Evolutionary conservation across 2,113 vertebrate species (phyloP).

Genomic region (Prinia subflava): DNA sequence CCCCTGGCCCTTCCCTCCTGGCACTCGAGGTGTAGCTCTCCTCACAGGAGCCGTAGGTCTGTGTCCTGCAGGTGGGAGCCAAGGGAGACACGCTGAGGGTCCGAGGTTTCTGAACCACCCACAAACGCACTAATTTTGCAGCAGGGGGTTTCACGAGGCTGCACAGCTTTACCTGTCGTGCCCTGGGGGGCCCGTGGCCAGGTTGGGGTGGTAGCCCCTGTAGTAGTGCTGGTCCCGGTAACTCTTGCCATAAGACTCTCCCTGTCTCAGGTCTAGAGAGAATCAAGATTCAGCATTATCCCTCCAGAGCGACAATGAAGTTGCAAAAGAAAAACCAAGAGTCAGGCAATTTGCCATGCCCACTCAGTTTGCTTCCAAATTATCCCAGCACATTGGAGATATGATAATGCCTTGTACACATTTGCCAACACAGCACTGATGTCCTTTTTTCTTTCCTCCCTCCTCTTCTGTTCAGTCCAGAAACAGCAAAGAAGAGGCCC

Average conservation of each 20-base stretch:
- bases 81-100: background rate
- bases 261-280: slow-evolving; percentile 54
- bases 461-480: background rate
- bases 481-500: background rate
- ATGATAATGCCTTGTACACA: background rate
- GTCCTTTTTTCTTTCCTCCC: background rate
- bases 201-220: slow-evolving; percentile 40
- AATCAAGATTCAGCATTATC: background rate
- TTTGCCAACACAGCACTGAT: background rate
- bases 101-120: background rate
- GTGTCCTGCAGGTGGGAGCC: slow-evolving; percentile 18
- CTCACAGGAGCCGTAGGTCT: background rate
- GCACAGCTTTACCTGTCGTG: slow-evolving; percentile 42
- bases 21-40: background rate
- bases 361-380: background rate
- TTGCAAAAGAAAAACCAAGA: background rate
- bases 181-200: background rate
- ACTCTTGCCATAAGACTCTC: background rate
- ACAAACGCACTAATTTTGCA: background rate
- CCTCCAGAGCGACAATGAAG: background rate
- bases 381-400: background rate
- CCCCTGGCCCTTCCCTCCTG: background rate
- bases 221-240: slow-evolving; percentile 44
- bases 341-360: background rate
- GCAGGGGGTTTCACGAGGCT: background rate